Percentiles rank a stretch among this genome's conserved stretches.
phyloP scores from a whole-genome alignment of 2,113 vertebrate genomes.

The Monopterus albus region DNA sequence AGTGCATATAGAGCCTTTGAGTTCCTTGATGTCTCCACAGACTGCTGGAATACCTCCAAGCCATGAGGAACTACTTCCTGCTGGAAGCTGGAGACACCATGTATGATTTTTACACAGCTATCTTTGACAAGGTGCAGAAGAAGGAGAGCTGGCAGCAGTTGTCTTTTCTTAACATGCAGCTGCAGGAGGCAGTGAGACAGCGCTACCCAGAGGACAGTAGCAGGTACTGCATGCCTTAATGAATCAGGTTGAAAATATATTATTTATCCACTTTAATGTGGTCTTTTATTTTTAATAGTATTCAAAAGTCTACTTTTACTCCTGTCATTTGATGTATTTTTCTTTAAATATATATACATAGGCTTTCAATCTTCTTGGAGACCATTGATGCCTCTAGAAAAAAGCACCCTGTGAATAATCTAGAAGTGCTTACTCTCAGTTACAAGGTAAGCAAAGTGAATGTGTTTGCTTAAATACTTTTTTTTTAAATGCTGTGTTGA shows the following conservation, averaged over 20 bases:
- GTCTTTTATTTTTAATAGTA: not conserved
- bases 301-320: not conserved
- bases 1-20: not conserved
- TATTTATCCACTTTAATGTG: too few species aligned
- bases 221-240: conserved; percentile 80
- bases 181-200: conserved; percentile 96
- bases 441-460: conserved; percentile 87
- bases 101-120: conserved; percentile 98
- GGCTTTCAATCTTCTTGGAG: conserved; percentile 93
- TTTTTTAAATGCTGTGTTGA: not conserved
- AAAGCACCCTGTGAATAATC: conserved; percentile 93
- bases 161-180: conserved; percentile 92
- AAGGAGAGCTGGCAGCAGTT: conserved; percentile 96
- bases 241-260: too few species aligned
- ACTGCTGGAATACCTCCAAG: conserved; percentile 94
- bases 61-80: conserved; percentile 98
- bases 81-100: conserved; percentile 99
- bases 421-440: conserved; percentile 93
- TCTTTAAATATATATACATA: too few species aligned
- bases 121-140: conserved; percentile 98
- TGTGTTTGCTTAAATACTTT: not conserved
- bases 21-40: conserved; percentile 68
- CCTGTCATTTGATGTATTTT: not conserved
- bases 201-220: conserved; percentile 92
- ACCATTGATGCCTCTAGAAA: conserved; percentile 90